Evolutionary conservation across 2,888 invertebrate species (phyloP), one percentile per base, ranked within the genome.

Genomic region (Diogma glabrata): DNA sequence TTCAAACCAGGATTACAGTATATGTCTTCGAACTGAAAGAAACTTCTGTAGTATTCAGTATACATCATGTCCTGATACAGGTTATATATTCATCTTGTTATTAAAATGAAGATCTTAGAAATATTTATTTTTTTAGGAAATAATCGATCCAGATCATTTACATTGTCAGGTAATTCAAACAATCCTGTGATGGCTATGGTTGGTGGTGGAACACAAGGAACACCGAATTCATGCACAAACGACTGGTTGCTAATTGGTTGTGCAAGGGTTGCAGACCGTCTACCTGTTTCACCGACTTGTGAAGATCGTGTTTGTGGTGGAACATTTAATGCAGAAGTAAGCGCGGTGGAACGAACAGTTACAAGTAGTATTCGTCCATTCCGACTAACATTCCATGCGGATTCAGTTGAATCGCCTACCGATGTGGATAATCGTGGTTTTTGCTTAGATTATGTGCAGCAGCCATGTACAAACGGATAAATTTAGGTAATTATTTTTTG

Each of bases 1-100:
- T 16, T 88, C 89, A 51, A 90, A 89, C 67, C 89, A 91, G 65
- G 90, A 91, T 66, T 92, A 92, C 65, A 84, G 87, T 56, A 82
- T 89, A 55, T 92, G 91, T 64, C 76, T 91, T 36, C 71, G 91
- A 24, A 84, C 82, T 63, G 91, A 91, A 65, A 75, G 84, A 54
- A 91, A 89, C 64, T 90, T 90, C 64, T 92, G 91, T 59, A 85
- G 87, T 0, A 83, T 90, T 45, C 88, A 88, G 60, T 90, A 90
- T 63, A 81, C 81, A 14, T 78, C 82, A 4, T 90, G 89, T 59
- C 67, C 77, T 2, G 82, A 87, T 62, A 70, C 78, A 55, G 79
- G 83, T 82, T 14, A n/a, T 4, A 33, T 61, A 60, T 56, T 40
- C n/a, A 45, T 4, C 22, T 22, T 12, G 6, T 17, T 4, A 43